A percentile compares a stretch with the other conserved stretches of the same genome.
Evolutionary conservation across 2,797 vertebrate genomes (phyloP).

Genomic region (Balearica regulorum): DNA sequence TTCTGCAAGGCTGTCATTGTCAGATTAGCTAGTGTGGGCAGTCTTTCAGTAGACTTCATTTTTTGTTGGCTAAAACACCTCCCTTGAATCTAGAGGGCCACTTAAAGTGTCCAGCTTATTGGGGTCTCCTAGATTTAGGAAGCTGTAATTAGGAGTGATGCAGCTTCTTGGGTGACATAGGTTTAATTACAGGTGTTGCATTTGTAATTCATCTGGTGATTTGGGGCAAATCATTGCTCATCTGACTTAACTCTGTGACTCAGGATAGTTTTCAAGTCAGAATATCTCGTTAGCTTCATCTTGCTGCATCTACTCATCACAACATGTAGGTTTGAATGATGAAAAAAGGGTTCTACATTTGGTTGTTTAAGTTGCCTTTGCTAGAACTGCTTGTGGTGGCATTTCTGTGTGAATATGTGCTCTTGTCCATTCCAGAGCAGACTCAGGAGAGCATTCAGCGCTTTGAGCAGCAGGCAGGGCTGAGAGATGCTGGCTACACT

Average conservation of each 20-base stretch:
- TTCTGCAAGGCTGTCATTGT: not conserved
- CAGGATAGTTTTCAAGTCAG: not conserved
- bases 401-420: constrained; percentile 25
- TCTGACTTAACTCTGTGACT: not conserved
- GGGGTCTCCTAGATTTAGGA: not conserved
- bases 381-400: not conserved
- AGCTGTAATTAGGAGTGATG: not conserved
- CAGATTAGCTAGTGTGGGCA: not conserved
- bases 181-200: not conserved
- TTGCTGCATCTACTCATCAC: not conserved
- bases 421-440: constrained; percentile 80
- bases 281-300: not conserved
- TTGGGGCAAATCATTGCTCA: not conserved
- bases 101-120: not conserved
- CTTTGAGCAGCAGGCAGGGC: constrained; percentile 92
- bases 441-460: constrained; percentile 90
- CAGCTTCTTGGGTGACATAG: not conserved
- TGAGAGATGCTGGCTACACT: constrained; percentile 88
- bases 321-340: not conserved
- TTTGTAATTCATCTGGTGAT: not conserved
- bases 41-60: not conserved
- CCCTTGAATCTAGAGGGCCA: not conserved
- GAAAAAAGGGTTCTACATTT: not conserved
- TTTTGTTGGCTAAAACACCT: not conserved
- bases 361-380: not conserved